A percentile compares a stretch with the other conserved stretches of the same genome.
These are phyloP conservation scores for Amphimedon queenslandica DNA, from an alignment of 37 sponge, comb jelly and placozoan species.

Conservation along the genomic window DNA sequence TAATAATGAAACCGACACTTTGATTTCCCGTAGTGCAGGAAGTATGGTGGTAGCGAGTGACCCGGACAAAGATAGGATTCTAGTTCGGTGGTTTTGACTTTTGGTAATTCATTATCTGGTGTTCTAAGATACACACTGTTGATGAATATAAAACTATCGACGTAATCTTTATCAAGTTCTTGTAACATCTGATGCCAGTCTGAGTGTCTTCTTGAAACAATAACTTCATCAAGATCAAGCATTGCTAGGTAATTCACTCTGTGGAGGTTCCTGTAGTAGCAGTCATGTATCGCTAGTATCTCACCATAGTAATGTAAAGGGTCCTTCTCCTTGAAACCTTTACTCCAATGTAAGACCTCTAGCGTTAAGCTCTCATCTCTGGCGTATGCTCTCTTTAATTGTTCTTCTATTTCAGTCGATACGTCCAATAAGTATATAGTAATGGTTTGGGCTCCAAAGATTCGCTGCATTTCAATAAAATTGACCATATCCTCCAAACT, in stretches of 20 bases:
- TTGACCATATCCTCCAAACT: background rate
- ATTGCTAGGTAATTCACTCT: constrained; percentile 26
- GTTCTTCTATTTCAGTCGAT: background rate
- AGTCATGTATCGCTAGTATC: constrained; percentile 19
- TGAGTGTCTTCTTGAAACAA: constrained; percentile 13
- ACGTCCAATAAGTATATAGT: constrained; percentile 8
- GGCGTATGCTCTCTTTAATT: background rate
- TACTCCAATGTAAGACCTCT: constrained; percentile 14
- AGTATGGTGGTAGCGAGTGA: background rate
- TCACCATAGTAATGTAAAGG: constrained; percentile 36
- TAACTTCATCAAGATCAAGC: constrained; percentile 35
- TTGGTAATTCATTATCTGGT: background rate
- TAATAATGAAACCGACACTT: background rate
- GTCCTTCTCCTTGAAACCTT: constrained; percentile 1
- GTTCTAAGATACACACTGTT: constrained; percentile 3
- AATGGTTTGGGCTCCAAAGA: constrained; percentile 21
- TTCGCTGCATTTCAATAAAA: constrained; percentile 26
- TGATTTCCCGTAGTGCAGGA: background rate
- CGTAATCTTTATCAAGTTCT: background rate
- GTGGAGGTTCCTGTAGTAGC: constrained; percentile 20
- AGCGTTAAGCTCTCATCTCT: background rate
- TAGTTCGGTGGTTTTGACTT: no score
- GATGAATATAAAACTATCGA: constrained; percentile 3
- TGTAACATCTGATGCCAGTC: constrained; percentile 10
- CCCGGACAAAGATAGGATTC: background rate